Evolutionary conservation across 2,797 vertebrate genomes (phyloP).

Genomic region (Anomalospiza imberbis): DNA sequence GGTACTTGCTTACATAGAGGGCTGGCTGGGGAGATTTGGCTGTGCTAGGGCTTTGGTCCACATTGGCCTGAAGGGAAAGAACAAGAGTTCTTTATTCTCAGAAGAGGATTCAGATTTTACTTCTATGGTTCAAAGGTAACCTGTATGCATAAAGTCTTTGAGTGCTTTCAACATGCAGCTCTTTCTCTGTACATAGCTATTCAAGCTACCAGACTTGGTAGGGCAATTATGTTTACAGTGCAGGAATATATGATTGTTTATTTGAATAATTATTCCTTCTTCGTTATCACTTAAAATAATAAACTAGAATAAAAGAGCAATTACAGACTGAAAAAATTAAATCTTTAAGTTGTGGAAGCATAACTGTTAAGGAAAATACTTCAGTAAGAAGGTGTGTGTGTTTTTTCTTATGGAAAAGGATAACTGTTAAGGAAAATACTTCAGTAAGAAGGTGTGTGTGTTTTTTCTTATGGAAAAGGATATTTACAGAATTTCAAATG

Average conservation of each 20-base stretch:
- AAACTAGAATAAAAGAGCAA: not conserved
- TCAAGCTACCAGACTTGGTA: not conserved
- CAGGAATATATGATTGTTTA: not conserved
- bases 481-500: not conserved
- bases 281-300: not conserved
- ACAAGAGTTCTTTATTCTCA: constrained; percentile 47
- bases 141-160: not conserved
- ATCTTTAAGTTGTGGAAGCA: not conserved
- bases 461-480: not conserved
- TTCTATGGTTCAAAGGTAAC: not conserved
- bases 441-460: not conserved
- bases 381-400: not conserved
- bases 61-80: not conserved
- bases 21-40: not conserved
- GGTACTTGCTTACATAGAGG: not conserved
- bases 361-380: not conserved
- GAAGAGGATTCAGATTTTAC: constrained; percentile 29
- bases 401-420: not conserved
- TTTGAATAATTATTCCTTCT: not conserved
- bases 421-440: not conserved
- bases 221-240: not conserved
- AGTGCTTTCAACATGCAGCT: not conserved
- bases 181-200: not conserved
- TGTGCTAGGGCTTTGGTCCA: not conserved
- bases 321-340: not conserved